A percentile compares a stretch with the other conserved stretches of the same genome.
Evolutionary conservation across 2,113 vertebrate genomes (phyloP).

Genomic region (Sapajus apella): DNA sequence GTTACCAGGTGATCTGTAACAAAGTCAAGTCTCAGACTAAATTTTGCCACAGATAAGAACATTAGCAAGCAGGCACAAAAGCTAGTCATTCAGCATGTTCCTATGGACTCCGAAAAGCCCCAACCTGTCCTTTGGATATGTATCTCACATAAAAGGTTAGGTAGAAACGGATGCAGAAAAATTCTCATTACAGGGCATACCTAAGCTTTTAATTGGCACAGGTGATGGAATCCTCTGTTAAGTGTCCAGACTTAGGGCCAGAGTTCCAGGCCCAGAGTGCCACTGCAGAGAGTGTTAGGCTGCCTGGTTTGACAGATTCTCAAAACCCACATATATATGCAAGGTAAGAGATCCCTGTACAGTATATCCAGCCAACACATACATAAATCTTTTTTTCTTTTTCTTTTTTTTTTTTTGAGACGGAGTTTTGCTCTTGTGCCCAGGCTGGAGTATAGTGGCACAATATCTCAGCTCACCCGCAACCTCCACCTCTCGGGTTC

Average conservation of each 20-base stretch:
- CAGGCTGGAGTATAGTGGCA: too few relatives aligned
- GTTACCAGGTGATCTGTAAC: not conserved
- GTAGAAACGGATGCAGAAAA: not conserved
- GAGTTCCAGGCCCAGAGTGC: not conserved
- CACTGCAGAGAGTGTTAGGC: not conserved
- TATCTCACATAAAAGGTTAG: not conserved
- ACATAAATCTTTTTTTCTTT: too few relatives aligned
- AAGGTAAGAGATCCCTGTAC: not conserved
- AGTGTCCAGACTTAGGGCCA: not conserved
- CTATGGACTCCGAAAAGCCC: not conserved
- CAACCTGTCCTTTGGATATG: not conserved
- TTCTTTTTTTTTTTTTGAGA: too few relatives aligned
- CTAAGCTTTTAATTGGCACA: not conserved
- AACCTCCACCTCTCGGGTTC: too few relatives aligned
- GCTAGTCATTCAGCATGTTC: not conserved
- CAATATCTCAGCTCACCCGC: too few relatives aligned
- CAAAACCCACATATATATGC: not conserved
- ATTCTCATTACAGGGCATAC: not conserved
- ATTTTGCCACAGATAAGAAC: not conserved
- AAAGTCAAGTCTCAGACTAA: slow-evolving; percentile 1
- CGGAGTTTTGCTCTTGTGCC: too few relatives aligned
- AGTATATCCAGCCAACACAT: not conserved
- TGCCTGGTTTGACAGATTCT: not conserved
- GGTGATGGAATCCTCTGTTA: not conserved
- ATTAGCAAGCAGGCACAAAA: not conserved